Base-by-base conservation (phyloP, 2,113 vertebrate genomes). In the Cromileptes altivelis region DNA sequence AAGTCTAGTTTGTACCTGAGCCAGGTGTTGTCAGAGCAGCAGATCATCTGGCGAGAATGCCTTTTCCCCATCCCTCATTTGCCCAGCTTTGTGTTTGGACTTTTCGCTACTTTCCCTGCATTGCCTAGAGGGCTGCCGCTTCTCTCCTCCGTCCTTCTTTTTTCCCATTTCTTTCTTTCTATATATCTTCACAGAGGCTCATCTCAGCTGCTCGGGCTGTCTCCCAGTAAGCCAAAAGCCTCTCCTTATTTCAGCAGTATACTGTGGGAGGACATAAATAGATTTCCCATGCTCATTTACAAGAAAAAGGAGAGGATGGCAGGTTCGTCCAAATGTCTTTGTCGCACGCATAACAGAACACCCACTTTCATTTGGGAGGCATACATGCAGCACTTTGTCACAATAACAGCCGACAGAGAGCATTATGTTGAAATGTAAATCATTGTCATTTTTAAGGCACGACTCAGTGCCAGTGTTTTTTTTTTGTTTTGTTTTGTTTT, bases 381-480 rank as follows among this genome's bases (percentile, higher is more conserved):
- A 89, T 79, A 64, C 76, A 60, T 78, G 80, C 79, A 50, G 76
- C 80, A 81, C 85, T 89, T 87, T 86, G 87, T 90, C 89, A 82
- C 88, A 85, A 88, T 81, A 81, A 83, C 60, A 82, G 69, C 80
- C 82, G 75, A 87, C 88, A 70, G 61, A 84, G 79, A 82, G 89
- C 82, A 76, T 90, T 82, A 90, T 75, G 89, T 77, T 87, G 80
- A 92, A 87, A 93, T 89, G 87, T 88, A 92, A 90, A 93, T 93
- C 81, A 92, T 87, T 92, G 90, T 93, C 91, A 82, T 77, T 74
- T 91, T 89, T 85, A 91, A 88, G 74, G 75, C 61, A 56, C 21
- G 30, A 57, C 70, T 83, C 77, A 25, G 72, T 80, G 84, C 82
- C 85, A 84, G 65, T 55, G 27, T 65, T 79, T 84, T 37, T 33